These are phyloP conservation scores for Pseudomyrmex sp. DNA, from an alignment of 1,140 invertebrate genomes.

Conservation along the genomic window DNA sequence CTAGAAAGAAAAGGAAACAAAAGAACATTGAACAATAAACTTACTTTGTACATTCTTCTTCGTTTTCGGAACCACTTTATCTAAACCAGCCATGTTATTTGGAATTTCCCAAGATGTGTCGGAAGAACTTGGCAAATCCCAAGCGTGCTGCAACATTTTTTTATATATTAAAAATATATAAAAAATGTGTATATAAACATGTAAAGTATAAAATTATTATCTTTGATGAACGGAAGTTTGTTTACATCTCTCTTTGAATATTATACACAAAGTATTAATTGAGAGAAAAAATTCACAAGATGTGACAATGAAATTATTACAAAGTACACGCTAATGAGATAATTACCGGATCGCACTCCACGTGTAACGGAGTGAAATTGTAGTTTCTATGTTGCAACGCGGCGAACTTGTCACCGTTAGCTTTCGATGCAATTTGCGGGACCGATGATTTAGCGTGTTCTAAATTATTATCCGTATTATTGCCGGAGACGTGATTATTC, in stretches of 20 bases:
- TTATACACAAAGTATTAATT: background rate
- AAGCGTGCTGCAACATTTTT: constrained; percentile 86
- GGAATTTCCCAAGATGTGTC: constrained; percentile 83
- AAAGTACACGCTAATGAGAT: background rate
- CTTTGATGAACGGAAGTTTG: no score
- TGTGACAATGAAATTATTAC: background rate
- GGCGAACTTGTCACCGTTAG: background rate
- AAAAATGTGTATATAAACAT: background rate
- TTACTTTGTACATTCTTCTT: constrained; percentile 78
- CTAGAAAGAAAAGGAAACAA: background rate
- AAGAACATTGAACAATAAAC: constrained; percentile 52
- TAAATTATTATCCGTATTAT: constrained; percentile 6
- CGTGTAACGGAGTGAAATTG: constrained; percentile 84
- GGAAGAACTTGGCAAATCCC: constrained; percentile 85
- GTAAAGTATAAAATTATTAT: background rate
- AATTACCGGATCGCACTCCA: constrained; percentile 88
- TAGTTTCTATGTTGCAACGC: constrained; percentile 43
- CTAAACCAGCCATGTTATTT: constrained; percentile 86
- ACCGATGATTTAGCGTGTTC: constrained; percentile 9
- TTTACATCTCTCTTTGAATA: no score
- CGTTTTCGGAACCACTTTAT: constrained; percentile 85
- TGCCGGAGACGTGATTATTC: constrained; percentile 16
- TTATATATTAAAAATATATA: no score
- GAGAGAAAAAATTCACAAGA: background rate
- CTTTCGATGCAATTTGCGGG: constrained; percentile 23